A percentile compares a stretch with the other conserved stretches of the same genome.
Evolutionary conservation across 2,888 invertebrate genomes (phyloP).

Genomic region (Scaptomyza caliginosa): DNA sequence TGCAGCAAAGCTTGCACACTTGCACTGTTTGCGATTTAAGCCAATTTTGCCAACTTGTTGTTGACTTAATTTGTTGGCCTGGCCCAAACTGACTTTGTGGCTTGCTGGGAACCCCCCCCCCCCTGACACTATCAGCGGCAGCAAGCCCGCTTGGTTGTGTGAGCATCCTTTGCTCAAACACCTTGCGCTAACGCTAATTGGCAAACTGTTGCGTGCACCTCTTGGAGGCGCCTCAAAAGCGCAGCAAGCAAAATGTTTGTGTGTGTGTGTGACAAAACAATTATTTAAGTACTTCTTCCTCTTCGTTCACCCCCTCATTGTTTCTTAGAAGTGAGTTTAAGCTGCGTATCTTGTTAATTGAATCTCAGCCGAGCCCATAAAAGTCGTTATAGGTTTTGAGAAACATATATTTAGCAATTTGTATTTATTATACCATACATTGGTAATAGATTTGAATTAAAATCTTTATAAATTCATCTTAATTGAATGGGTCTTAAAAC

Average conservation of each 20-base stretch:
- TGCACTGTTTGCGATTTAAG: constrained; percentile 26
- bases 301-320: neutral
- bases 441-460: too few species aligned
- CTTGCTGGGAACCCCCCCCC: neutral
- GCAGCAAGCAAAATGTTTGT: neutral
- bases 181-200: constrained; percentile 1
- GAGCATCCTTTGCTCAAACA: neutral
- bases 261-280: neutral
- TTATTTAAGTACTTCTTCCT: neutral
- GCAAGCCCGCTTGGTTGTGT: neutral
- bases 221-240: constrained; percentile 21
- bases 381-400: too few species aligned
- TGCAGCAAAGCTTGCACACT: neutral
- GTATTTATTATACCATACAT: too few species aligned
- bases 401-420: too few species aligned
- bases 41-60: constrained; percentile 36
- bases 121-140: neutral
- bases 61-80: constrained; percentile 33
- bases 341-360: neutral
- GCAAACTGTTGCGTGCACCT: constrained; percentile 29
- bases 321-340: neutral
- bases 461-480: too few species aligned
- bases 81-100: neutral
- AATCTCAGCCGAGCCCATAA: neutral
- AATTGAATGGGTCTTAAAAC: too few species aligned